phyloP scores from a whole-genome alignment of 2,888 invertebrate genomes.

The Boloria selene region DNA sequence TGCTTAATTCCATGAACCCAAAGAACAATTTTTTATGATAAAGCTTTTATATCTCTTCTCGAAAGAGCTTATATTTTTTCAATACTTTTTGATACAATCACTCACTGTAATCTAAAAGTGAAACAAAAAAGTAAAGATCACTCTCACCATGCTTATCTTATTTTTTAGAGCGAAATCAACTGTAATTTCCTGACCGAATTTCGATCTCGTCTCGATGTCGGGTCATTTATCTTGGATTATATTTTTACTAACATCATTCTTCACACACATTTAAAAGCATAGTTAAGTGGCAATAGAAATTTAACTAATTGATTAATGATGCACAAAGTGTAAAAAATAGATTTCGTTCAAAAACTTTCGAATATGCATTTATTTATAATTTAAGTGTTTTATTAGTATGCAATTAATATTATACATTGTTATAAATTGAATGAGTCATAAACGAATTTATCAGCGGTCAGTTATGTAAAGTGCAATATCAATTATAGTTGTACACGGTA shows the following conservation, averaged over 20 bases:
- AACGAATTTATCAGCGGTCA: slow-evolving; percentile 33
- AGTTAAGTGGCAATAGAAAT: slow-evolving; percentile 6
- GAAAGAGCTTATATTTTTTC: not conserved
- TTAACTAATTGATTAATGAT: slow-evolving; percentile 14
- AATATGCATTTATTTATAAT: not conserved
- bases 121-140: slow-evolving; percentile 44
- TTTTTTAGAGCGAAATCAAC: slow-evolving; percentile 54
- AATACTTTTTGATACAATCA: not conserved
- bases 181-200: slow-evolving; percentile 63
- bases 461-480: slow-evolving; percentile 45
- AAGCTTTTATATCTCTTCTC: too few species aligned
- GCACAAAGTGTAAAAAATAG: not conserved
- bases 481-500: slow-evolving; percentile 51
- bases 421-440: slow-evolving; percentile 25
- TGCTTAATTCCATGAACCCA: too few species aligned
- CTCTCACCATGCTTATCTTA: slow-evolving; percentile 65
- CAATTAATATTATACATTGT: not conserved
- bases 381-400: not conserved
- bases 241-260: slow-evolving; percentile 17
- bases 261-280: slow-evolving; percentile 7
- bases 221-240: slow-evolving; percentile 50
- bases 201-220: slow-evolving; percentile 47
- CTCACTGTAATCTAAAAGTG: slow-evolving; percentile 24
- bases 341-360: not conserved
- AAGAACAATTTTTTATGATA: too few species aligned